Percentiles rank a stretch among this genome's conserved stretches.
Evolutionary conservation across 2,888 invertebrate species (phyloP).

Genomic region (Anaspis maculata): DNA sequence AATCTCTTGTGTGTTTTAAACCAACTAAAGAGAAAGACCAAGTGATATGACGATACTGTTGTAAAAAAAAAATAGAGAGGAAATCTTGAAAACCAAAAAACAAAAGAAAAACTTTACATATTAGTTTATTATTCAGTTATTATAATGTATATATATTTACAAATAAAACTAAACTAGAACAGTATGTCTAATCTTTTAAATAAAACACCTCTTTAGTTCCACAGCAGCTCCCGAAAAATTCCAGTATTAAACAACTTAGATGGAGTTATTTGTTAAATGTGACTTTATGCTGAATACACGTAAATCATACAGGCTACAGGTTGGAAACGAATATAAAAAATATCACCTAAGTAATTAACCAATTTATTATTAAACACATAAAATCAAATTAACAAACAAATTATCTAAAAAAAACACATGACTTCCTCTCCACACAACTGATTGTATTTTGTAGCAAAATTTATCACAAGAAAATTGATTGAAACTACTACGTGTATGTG

Average conservation of each 20-base stretch:
- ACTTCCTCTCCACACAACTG: conserved; percentile 22
- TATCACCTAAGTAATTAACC: conserved; percentile 8
- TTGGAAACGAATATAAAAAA: conserved; percentile 7
- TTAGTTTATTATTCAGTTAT: conserved; percentile 17
- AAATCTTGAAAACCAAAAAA: conserved; percentile 11
- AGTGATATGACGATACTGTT: too few relatives aligned
- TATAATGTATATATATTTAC: conserved; percentile 13
- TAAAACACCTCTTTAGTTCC: conserved; percentile 9
- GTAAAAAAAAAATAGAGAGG: too few relatives aligned
- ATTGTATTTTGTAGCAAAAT: conserved; percentile 5
- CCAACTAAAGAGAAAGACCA: too few relatives aligned
- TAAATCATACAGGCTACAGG: conserved; percentile 6
- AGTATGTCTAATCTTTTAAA: conserved; percentile 6
- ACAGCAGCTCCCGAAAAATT: conserved; percentile 7
- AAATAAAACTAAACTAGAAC: conserved; percentile 14
- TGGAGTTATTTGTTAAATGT: conserved; percentile 13
- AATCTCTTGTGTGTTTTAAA: neutral
- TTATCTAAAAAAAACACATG: conserved; percentile 19
- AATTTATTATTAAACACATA: conserved; percentile 8
- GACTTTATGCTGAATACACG: conserved; percentile 8
- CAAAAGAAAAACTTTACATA: conserved; percentile 10
- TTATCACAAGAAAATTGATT: conserved; percentile 7
- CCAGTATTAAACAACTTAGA: conserved; percentile 5
- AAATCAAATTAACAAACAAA: conserved; percentile 20
- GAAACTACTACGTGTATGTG: neutral